phyloP scores from a whole-genome alignment of 1,140 invertebrate species.

The Mylabris phalerata region DNA sequence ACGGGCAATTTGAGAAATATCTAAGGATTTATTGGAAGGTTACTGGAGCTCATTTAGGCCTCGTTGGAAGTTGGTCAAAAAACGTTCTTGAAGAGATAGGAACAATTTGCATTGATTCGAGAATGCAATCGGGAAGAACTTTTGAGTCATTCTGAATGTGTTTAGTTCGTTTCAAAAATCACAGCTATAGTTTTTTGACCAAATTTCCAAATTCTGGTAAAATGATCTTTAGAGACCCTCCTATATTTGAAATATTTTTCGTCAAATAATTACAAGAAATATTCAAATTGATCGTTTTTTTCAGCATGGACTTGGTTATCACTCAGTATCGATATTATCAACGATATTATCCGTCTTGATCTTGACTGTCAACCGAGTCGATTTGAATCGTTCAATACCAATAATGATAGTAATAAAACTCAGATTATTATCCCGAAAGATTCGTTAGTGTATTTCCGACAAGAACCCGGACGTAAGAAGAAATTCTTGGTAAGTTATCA shows the following conservation, averaged over 20 bases:
- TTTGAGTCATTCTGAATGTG: background rate
- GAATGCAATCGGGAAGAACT: background rate
- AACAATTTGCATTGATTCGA: background rate
- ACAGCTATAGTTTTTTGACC: too few relatives aligned
- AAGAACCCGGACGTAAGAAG: conserved; percentile 46
- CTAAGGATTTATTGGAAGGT: too few relatives aligned
- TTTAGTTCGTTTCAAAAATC: too few relatives aligned
- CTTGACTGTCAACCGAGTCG: conserved; percentile 38
- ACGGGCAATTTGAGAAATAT: too few relatives aligned
- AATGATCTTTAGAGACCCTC: too few relatives aligned
- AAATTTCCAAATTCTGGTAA: too few relatives aligned
- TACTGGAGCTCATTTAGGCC: too few relatives aligned
- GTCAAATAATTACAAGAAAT: too few relatives aligned
- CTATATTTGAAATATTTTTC: too few relatives aligned
- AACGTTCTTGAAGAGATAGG: too few relatives aligned
- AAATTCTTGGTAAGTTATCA: conserved; percentile 42
- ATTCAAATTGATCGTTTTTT: conserved; percentile 1
- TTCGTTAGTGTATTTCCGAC: conserved; percentile 43
- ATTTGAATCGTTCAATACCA: conserved; percentile 30
- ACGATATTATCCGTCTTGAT: conserved; percentile 34
- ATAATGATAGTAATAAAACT: conserved; percentile 15
- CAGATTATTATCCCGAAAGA: conserved; percentile 39
- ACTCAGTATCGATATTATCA: conserved; percentile 33
- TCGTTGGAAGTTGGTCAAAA: too few relatives aligned
- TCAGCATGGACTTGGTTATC: conserved; percentile 40